Percentiles rank a stretch among this genome's conserved stretches.
Evolutionary conservation across 1,140 invertebrate genomes (phyloP).

Genomic region (Drosophila busckii): DNA sequence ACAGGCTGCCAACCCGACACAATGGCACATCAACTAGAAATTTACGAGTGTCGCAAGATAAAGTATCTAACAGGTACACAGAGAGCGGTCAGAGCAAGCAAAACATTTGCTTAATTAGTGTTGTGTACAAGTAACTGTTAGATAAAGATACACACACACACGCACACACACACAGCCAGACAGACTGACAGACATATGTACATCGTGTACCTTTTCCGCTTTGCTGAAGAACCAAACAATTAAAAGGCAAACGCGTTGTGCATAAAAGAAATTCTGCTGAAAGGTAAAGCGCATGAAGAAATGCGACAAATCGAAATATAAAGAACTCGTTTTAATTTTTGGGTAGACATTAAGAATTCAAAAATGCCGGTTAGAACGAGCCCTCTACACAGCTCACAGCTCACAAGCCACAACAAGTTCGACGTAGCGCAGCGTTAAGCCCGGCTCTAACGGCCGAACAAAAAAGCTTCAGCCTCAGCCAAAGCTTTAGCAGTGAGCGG

Average conservation of each 20-base stretch:
- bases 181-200: no score
- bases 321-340: conserved; percentile 51
- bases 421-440: conserved; percentile 44
- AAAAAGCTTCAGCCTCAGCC: conserved; percentile 8
- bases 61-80: conserved; percentile 23
- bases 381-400: conserved; percentile 22
- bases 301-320: conserved; percentile 11
- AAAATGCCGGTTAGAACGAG: conserved; percentile 66
- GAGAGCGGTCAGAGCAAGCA: conserved; percentile 7
- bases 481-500: not conserved
- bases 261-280: conserved; percentile 17
- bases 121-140: conserved; percentile 45
- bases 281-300: conserved; percentile 26
- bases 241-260: conserved; percentile 27
- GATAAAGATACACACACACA: no score
- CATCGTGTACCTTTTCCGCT: conserved; percentile 37
- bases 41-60: conserved; percentile 10
- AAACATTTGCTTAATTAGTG: conserved; percentile 43
- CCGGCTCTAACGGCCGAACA: not conserved
- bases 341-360: conserved; percentile 43
- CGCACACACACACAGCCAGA: no score
- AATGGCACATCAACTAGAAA: not conserved
- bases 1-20: not conserved
- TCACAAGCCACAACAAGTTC: conserved; percentile 48
- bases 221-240: conserved; percentile 6